These are phyloP conservation scores for Leptestheria dahalacensis DNA, from an alignment of 1,140 invertebrate genomes.

Conservation along the genomic window DNA sequence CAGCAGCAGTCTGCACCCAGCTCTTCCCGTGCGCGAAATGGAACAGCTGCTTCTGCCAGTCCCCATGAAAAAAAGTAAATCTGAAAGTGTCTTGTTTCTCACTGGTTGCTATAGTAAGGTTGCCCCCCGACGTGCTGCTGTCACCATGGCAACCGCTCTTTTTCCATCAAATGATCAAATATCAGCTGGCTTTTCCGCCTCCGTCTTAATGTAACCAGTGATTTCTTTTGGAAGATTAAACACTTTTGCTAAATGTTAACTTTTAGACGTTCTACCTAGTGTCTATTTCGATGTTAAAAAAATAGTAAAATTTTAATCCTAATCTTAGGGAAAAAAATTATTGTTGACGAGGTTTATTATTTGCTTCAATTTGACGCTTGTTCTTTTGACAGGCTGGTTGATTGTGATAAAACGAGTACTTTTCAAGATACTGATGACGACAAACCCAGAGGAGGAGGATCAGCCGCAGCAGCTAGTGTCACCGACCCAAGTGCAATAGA, in stretches of 20 bases:
- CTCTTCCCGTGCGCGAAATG: neutral
- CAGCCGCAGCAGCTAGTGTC: neutral
- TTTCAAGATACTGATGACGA: no score
- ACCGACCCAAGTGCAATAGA: neutral
- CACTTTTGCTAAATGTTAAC: no score
- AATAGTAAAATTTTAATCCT: no score
- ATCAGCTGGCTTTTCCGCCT: no score
- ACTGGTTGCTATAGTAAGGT: neutral
- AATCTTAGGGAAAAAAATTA: neutral
- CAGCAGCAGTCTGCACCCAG: neutral
- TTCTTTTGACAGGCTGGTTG: neutral
- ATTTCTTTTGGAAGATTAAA: neutral
- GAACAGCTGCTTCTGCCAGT: conserved; percentile 1
- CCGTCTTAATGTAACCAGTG: neutral
- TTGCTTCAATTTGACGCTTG: neutral
- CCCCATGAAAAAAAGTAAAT: neutral
- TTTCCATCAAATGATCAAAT: no score
- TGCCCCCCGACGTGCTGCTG: neutral
- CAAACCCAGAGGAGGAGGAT: neutral
- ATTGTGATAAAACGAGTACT: neutral
- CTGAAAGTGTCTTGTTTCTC: neutral
- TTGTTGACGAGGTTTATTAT: neutral
- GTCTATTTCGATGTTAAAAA: no score
- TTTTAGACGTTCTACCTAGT: no score
- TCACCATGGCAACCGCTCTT: neutral